phyloP scores from a whole-genome alignment of 2,113 vertebrate species.

The Crypturellus undulatus region DNA sequence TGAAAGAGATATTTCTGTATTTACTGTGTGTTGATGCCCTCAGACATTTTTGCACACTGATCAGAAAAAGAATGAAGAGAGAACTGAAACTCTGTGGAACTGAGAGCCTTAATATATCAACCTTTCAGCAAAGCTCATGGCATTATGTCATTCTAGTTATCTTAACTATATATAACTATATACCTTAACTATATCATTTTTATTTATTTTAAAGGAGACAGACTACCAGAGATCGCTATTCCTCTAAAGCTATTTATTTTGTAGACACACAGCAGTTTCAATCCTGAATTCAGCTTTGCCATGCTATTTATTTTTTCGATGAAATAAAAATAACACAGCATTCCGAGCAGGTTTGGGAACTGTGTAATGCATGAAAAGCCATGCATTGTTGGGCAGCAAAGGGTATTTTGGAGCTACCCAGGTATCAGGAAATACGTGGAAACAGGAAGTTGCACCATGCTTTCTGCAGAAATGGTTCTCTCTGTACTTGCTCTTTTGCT shows the following conservation, averaged over 20 bases:
- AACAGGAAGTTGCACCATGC: background rate
- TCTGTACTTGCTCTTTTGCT: constrained; percentile 61
- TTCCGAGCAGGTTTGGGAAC: background rate
- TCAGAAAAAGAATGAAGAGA: background rate
- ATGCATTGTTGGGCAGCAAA: background rate
- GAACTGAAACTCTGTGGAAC: background rate
- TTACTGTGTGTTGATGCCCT: background rate
- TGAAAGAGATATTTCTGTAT: background rate
- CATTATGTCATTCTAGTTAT: background rate
- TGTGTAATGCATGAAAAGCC: background rate
- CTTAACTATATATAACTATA: no score
- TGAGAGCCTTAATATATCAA: background rate
- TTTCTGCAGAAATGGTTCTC: constrained; percentile 43
- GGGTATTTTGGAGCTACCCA: background rate
- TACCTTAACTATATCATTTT: background rate
- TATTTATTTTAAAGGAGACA: background rate
- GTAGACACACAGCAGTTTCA: background rate
- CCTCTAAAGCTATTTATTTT: background rate
- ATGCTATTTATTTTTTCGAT: background rate
- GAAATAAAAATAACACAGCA: background rate
- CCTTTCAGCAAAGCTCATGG: background rate
- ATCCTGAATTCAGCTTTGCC: background rate
- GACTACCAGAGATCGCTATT: background rate
- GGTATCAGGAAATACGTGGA: background rate
- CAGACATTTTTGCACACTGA: background rate